Evolutionary conservation across 92 coral and sea anemone genomes (phyloP), one percentile per base, ranked within the genome.

Genomic region (Porites cylindrica): DNA sequence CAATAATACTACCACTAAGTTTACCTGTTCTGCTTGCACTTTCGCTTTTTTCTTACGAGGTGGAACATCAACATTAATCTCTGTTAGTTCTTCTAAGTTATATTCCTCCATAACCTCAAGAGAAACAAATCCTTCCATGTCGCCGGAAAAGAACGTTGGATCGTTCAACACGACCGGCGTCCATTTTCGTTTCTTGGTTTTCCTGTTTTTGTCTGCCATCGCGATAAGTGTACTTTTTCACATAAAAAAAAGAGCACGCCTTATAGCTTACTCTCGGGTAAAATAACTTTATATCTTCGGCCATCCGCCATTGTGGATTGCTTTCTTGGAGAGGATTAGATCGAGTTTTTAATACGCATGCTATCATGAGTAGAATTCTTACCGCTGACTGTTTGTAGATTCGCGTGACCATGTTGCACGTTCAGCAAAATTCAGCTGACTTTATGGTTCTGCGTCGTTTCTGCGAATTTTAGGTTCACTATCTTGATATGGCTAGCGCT

Each of bases 101-200:
- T 93, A 92, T 61, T 87, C 93, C 19, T 88, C 85, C 81, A 95
- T 76, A 43, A 91, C 98, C 82, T 96, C 99, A 7, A 96, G 92
- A 21, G 97, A 95, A 20, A 95, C 98, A 86, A 96, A 96, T 26
- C 99, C 99, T 4, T 93, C 98, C 97, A 93, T 88, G 69, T 92
- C 94, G 26, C 95, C 93, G 26, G 92, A 79, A 71, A 96, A 92
- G 72, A 96, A 96, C 58, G 91, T 82, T 4, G 93, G 89, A 29
- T 95, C 92, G 43, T 95, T 96, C 77, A 96, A 54, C 71, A 85
- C 65, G 51, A 96, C 99, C 65, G 92, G 83, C 73, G 61, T 79
- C 99, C 99, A 96, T 72, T 93, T 93, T 23, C 98, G 93, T 85
- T 96, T 96, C 53, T 93, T 94, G 23, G 38, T 88, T 59, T 93